Percentiles rank a stretch among this genome's conserved stretches.
These are phyloP conservation scores for Calliopum simillimum DNA, from an alignment of 2,888 invertebrate species.

Conservation along the genomic window DNA sequence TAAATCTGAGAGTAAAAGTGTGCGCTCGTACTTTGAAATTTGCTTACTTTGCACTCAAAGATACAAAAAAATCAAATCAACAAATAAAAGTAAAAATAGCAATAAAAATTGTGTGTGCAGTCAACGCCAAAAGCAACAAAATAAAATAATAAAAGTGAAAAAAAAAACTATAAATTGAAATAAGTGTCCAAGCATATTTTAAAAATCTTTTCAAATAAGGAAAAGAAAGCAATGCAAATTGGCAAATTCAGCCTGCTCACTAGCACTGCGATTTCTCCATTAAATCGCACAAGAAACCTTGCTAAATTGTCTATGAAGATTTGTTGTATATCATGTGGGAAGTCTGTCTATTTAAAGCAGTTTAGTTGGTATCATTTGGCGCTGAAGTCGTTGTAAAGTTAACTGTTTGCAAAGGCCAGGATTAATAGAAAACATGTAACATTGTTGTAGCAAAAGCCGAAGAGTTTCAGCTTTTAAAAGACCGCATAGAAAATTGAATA, in stretches of 20 bases:
- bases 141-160: not conserved
- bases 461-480: too few relatives aligned
- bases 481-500: too few relatives aligned
- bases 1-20: not conserved
- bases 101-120: not conserved
- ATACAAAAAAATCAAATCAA: too few relatives aligned
- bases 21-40: conserved; percentile 16
- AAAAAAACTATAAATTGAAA: not conserved
- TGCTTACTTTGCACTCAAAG: too few relatives aligned
- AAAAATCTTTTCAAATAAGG: conserved; percentile 25
- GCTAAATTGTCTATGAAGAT: not conserved
- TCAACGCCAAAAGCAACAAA: not conserved
- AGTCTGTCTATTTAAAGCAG: not conserved
- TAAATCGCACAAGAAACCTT: not conserved
- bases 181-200: not conserved
- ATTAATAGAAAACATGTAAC: too few relatives aligned
- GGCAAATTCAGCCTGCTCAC: conserved; percentile 26
- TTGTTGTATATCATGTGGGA: not conserved
- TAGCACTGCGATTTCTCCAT: conserved; percentile 15
- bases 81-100: too few relatives aligned
- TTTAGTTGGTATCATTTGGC: not conserved
- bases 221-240: conserved; percentile 42
- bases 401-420: too few relatives aligned
- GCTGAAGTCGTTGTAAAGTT: not conserved
- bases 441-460: too few relatives aligned